Base-by-base conservation (phyloP, 2,888 invertebrate species). In the Tachystola acroxantha region DNA sequence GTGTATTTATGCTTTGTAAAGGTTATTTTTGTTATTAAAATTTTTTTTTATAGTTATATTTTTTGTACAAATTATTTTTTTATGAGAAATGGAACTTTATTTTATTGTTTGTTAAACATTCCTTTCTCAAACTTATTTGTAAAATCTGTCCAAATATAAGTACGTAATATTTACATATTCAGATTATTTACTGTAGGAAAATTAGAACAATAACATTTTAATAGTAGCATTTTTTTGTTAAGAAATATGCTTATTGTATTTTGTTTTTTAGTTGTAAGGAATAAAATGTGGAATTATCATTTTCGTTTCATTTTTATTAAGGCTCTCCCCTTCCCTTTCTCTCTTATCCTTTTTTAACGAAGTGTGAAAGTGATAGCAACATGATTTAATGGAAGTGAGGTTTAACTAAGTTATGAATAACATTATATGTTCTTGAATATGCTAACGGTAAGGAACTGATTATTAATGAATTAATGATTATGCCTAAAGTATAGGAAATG, bases 181-280 rank as follows among this genome's bases (percentile, higher is more conserved):
- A n/a, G n/a, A n/a, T n/a, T n/a, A 16, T 16, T 16, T 16, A 16
- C 6, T 16, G 6, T 16, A 16, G 3, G 6, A 16, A 16, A 16
- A 16, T 16, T 16, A 4, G 6, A 16, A 16, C 16, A 16, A 6
- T 16, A 16, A 16, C 6, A 16, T 16, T 43, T 47, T 40, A 55
- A 45, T 41, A 49, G 55, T 71, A 74, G 69, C 64, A 74, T 73
- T 72, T 73, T 20, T 20, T 24, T 72, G 57, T 68, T 69, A 53
- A 56, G 16, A 16, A 43, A 61, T 54, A 66, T 53, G 72, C 71
- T 76, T 71, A 55, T 45, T 54, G 40, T 41, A 30, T 42, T 57
- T 54, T 57, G 59, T 64, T 70, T 72, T 64, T 50, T 74, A 72
- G 57, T 61, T 67, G 33, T 73, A 74, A 68, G 62, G 52, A 61